Evolutionary conservation across 2,113 vertebrate genomes (phyloP).

Genomic region (Python bivittatus): DNA sequence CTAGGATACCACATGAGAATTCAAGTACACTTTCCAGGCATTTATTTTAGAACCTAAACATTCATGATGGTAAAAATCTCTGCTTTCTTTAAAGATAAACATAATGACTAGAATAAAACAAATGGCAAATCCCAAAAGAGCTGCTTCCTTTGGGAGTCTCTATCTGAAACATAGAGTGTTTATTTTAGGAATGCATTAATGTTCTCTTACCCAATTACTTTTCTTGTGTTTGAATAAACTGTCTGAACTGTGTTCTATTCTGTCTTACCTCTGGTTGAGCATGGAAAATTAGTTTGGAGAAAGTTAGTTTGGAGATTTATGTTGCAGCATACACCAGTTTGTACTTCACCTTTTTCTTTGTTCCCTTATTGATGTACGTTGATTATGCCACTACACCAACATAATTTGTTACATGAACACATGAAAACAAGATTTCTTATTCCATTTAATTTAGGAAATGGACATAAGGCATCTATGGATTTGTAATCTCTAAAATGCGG

Average conservation of each 20-base stretch:
- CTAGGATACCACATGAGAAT: background rate
- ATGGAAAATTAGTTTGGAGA: background rate
- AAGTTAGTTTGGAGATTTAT: background rate
- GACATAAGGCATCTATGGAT: background rate
- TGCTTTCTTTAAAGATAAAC: background rate
- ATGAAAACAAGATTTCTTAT: background rate
- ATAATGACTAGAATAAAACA: background rate
- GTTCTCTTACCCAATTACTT: background rate
- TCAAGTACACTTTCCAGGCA: background rate
- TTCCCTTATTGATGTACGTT: background rate
- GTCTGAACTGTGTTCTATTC: background rate
- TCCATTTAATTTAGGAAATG: background rate
- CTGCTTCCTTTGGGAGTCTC: background rate
- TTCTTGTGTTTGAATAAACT: background rate
- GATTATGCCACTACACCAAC: background rate
- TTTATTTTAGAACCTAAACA: background rate
- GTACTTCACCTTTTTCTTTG: background rate
- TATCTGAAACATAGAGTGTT: background rate
- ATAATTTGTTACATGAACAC: background rate
- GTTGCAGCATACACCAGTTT: background rate
- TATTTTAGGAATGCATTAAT: background rate
- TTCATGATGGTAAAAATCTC: background rate
- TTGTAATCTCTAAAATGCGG: background rate
- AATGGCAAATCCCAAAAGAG: background rate
- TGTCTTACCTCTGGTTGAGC: background rate